Evolutionary conservation across 2,888 invertebrate species (phyloP), one percentile per base, ranked within the genome.

Genomic region (Drosophila cognata): DNA sequence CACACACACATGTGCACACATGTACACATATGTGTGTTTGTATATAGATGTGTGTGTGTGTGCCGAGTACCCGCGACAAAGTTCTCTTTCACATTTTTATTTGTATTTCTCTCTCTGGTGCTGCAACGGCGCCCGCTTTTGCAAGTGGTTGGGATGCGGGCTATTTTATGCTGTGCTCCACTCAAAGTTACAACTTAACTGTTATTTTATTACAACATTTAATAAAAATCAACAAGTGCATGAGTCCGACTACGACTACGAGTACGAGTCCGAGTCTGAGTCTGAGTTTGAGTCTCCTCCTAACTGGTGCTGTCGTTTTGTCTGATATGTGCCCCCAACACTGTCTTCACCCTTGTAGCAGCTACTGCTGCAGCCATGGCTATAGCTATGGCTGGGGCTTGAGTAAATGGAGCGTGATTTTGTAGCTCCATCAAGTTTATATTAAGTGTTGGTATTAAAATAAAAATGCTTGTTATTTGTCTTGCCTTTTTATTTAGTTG

Each of bases 171-270:
- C 77, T 79, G 63, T 86, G 76, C 84, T 82, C 72, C 76, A 84
- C 82, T 89, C 85, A 89, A 84, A 91, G 91, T 87, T 90, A 90
- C 91, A 87, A 89, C 91, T 87, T 87, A 90, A 87, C 91, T 88
- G 87, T 89, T 87, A 87, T 87, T 87, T 87, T 87, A 87, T 87
- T 87, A 87, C 91, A 90, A 88, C 87, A 89, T 87, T 87, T 87
- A 87, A 87, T 87, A 87, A 87, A 87, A 87, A 90, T 90, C 87
- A 87, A 87, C 87, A 87, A 90, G 87, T 87, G 91, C 89, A 90
- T 76, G 88, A 89, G 89, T 79, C 85, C 77, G 46, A 25, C 46
- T 46, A 46, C 46, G 46, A 13, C 1, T 21, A 7, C 21, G 46
- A 46, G 1, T 25, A 8, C 21, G 25, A 46, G 46, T 1, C 16